Evolutionary conservation across 2,888 invertebrate species (phyloP).

Genomic region (Silvanus unidentatus): DNA sequence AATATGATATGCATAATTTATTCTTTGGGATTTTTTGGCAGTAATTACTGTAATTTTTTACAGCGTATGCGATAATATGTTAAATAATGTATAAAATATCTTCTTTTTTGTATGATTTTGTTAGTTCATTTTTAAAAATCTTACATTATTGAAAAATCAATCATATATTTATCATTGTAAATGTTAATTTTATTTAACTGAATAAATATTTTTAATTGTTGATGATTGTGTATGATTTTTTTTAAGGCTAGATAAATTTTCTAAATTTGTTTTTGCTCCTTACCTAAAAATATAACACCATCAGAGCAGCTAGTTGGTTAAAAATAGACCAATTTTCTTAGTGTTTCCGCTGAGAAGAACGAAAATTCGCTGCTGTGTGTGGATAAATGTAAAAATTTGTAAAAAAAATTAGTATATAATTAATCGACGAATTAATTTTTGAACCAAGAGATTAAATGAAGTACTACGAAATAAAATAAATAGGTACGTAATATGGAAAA

Average conservation of each 20-base stretch:
- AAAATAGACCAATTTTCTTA: slow-evolving; percentile 36
- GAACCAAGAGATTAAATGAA: too few relatives aligned
- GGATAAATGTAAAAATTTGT: slow-evolving; percentile 28
- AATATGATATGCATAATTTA: slow-evolving; percentile 17
- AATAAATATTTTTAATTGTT: slow-evolving; percentile 23
- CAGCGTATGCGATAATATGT: too few relatives aligned
- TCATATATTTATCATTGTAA: not conserved
- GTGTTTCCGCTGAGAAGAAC: slow-evolving; percentile 28
- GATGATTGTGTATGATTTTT: slow-evolving; percentile 4
- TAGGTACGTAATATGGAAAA: too few relatives aligned
- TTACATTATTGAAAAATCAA: too few relatives aligned
- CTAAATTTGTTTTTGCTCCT: slow-evolving; percentile 38
- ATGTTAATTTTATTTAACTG: slow-evolving; percentile 19
- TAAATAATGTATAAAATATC: too few relatives aligned
- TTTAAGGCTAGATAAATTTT: slow-evolving; percentile 17
- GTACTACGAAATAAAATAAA: too few relatives aligned
- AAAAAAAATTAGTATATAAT: slow-evolving; percentile 13
- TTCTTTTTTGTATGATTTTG: too few relatives aligned
- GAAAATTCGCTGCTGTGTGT: slow-evolving; percentile 39
- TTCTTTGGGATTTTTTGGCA: slow-evolving; percentile 9
- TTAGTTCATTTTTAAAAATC: too few relatives aligned
- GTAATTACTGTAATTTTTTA: too few relatives aligned
- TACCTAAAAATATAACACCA: slow-evolving; percentile 35
- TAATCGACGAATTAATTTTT: too few relatives aligned
- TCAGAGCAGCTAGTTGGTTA: slow-evolving; percentile 32